Evolutionary conservation across 2,113 vertebrate species (phyloP).

Genomic region (Hyperopisus bebe): DNA sequence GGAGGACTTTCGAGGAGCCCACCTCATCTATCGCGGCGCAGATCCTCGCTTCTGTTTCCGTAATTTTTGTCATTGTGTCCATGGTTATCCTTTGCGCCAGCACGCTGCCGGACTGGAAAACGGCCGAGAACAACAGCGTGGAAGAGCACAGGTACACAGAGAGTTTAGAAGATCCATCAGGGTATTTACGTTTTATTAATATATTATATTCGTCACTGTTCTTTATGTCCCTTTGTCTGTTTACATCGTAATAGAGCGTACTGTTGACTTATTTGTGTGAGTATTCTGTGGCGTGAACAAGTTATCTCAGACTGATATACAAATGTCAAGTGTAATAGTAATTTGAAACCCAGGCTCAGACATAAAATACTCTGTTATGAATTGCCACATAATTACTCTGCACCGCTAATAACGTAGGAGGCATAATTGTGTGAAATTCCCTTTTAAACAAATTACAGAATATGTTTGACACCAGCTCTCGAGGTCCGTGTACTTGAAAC

Average conservation of each 20-base stretch:
- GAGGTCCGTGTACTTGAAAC: not conserved
- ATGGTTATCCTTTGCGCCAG: slow-evolving; percentile 95
- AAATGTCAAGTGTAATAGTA: not conserved
- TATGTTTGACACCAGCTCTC: not conserved
- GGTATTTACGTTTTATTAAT: slow-evolving; percentile 36
- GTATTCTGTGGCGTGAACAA: not conserved
- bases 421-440: not conserved
- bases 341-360: not conserved
- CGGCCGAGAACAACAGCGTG: slow-evolving; percentile 72
- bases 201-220: slow-evolving; percentile 20
- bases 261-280: slow-evolving; percentile 4
- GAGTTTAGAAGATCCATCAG: slow-evolving; percentile 42
- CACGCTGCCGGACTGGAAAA: slow-evolving; percentile 90
- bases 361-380: not conserved
- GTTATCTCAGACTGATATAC: not conserved
- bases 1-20: slow-evolving; percentile 89
- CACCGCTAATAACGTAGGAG: not conserved
- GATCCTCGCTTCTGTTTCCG: slow-evolving; percentile 81
- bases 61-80: slow-evolving; percentile 88
- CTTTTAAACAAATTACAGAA: not conserved
- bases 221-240: slow-evolving; percentile 1
- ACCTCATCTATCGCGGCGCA: slow-evolving; percentile 85
- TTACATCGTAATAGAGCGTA: slow-evolving; percentile 1
- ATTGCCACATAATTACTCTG: not conserved
- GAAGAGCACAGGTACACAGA: slow-evolving; percentile 91